Evolutionary conservation across 2,888 invertebrate genomes (phyloP).

Genomic region (Megalurothrips usitatus): DNA sequence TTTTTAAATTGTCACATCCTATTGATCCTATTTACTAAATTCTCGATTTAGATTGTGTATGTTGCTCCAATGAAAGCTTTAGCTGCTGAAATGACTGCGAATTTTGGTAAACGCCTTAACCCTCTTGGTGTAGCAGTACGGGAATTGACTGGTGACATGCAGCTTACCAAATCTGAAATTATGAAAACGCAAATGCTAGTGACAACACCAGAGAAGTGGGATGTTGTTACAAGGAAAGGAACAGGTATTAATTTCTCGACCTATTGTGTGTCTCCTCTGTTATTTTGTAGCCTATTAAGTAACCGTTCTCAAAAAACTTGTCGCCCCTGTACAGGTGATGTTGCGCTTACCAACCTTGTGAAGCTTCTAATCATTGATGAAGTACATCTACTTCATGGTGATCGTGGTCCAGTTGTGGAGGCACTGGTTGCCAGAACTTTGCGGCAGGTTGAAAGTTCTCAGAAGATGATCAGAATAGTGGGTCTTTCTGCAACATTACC

Average conservation of each 20-base stretch:
- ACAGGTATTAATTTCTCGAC: conserved; percentile 54
- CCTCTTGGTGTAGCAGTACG: conserved; percentile 74
- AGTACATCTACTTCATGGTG: conserved; percentile 93
- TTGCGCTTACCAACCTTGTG: conserved; percentile 82
- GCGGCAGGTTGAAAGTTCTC: conserved; percentile 84
- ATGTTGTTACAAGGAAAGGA: conserved; percentile 95
- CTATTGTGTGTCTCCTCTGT: background rate
- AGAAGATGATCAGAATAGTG: conserved; percentile 94
- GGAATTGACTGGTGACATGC: conserved; percentile 98
- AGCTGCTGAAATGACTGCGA: conserved; percentile 96
- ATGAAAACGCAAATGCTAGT: conserved; percentile 95
- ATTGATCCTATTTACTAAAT: conserved; percentile 28
- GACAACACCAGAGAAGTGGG: conserved; percentile 99
- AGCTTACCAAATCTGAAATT: conserved; percentile 89
- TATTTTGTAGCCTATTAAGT: conserved; percentile 34
- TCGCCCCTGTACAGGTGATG: conserved; percentile 61
- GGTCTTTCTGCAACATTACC: conserved; percentile 96
- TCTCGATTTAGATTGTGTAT: conserved; percentile 74
- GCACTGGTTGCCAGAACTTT: conserved; percentile 93
- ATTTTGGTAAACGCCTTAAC: conserved; percentile 75
- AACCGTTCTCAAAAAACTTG: conserved; percentile 27
- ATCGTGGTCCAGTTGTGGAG: conserved; percentile 95
- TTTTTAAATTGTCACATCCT: background rate
- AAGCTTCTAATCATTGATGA: conserved; percentile 94
- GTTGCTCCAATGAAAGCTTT: conserved; percentile 99